A percentile compares a stretch with the other conserved stretches of the same genome.
phyloP scores from a whole-genome alignment of 2,888 invertebrate species.

The Drosophila demipolita region DNA sequence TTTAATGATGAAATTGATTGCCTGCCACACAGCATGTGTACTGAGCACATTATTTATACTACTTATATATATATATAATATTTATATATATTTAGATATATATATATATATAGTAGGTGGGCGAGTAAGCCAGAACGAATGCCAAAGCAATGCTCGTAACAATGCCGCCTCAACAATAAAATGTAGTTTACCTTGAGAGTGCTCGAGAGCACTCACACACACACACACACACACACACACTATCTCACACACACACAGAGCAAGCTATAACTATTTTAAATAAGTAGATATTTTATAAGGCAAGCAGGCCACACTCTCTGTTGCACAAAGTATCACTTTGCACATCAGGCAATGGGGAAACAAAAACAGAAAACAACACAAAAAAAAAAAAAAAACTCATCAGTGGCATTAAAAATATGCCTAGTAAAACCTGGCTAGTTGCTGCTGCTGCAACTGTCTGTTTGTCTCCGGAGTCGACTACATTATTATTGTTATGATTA shows the following conservation, averaged over 20 bases:
- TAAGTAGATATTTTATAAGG: constrained; percentile 78
- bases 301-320: constrained; percentile 34
- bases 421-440: constrained; percentile 1
- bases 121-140: constrained; percentile 75
- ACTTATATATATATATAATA: constrained; percentile 7
- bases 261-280: constrained; percentile 66
- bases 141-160: constrained; percentile 76
- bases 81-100: constrained; percentile 12
- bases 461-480: constrained; percentile 68
- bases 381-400: constrained; percentile 52
- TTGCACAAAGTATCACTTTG: constrained; percentile 59
- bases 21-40: constrained; percentile 17
- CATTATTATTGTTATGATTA: constrained; percentile 80
- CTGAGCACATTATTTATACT: not conserved
- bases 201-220: constrained; percentile 56
- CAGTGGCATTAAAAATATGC: constrained; percentile 53
- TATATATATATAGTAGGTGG: constrained; percentile 54
- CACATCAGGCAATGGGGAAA: constrained; percentile 36
- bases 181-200: constrained; percentile 81
- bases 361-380: constrained; percentile 8
- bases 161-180: constrained; percentile 77
- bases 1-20: constrained; percentile 42
- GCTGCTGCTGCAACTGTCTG: constrained; percentile 36
- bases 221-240: constrained; percentile 34
- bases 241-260: constrained; percentile 33